Conservation (phyloP, 1,140 invertebrate genomes). For the Caerostris darwini region DNA sequence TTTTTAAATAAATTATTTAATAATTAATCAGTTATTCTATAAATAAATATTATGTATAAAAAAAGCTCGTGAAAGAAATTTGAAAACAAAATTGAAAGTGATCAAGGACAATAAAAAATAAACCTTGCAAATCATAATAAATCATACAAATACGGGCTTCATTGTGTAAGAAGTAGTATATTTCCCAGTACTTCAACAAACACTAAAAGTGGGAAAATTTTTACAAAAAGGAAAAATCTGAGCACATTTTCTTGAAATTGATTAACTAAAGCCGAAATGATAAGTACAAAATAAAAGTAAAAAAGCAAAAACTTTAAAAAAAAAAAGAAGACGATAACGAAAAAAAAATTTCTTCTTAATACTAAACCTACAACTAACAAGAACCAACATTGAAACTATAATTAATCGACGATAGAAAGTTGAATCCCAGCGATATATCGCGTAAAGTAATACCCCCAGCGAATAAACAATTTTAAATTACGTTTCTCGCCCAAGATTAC, state of each 20-base stretch:
- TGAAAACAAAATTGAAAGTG: too few species aligned
- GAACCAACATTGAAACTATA: constrained; percentile 43
- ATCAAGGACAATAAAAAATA: too few species aligned
- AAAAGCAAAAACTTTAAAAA: background rate
- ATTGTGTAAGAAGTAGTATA: background rate
- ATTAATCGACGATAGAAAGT: constrained; percentile 29
- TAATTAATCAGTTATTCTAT: too few species aligned
- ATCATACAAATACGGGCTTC: constrained; percentile 42
- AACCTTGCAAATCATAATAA: too few species aligned
- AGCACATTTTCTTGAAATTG: constrained; percentile 8
- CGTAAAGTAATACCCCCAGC: constrained; percentile 12
- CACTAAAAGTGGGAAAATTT: background rate
- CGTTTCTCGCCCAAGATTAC: background rate
- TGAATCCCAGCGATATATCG: background rate
- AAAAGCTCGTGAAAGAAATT: too few species aligned
- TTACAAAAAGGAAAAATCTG: background rate
- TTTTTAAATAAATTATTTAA: too few species aligned
- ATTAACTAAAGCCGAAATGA: constrained; percentile 26
- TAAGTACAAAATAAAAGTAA: background rate
- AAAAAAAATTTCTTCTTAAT: background rate
- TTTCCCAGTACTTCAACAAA: background rate
- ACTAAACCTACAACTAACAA: constrained; percentile 18
- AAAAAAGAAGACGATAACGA: background rate
- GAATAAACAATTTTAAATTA: constrained; percentile 72
- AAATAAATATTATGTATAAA: too few species aligned